Percentiles rank a stretch among this genome's conserved stretches.
Conservation (phyloP, 35 echinoderm and acorn worm genomes). For the Ptychodera flava region DNA sequence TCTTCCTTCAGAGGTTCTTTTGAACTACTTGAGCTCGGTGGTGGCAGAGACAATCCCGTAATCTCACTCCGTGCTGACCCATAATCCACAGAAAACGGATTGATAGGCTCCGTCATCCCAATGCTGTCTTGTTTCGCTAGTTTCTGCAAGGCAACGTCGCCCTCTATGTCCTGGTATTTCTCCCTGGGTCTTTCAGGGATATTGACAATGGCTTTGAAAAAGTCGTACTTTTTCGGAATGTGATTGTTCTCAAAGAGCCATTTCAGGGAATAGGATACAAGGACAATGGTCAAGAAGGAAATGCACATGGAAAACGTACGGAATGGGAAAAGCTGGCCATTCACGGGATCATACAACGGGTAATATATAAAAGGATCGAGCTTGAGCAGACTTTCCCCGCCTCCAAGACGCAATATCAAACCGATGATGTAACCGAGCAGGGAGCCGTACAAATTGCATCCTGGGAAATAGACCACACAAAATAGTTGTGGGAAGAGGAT, state of each 20-base stretch:
- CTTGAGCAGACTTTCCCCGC: conserved; percentile 50
- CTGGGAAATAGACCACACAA: conserved; percentile 83
- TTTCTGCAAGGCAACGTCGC: not conserved
- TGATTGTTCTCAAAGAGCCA: conserved; percentile 44
- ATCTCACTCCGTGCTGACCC: not conserved
- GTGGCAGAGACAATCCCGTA: not conserved
- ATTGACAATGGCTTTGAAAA: conserved; percentile 52
- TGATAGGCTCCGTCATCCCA: conserved; percentile 25
- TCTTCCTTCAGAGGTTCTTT: conserved; percentile 81
- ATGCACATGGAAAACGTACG: conserved; percentile 60
- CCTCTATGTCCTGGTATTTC: conserved; percentile 13
- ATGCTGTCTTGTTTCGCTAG: conserved; percentile 15
- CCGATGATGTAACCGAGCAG: conserved; percentile 68
- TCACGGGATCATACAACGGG: conserved; percentile 53
- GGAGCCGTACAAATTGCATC: conserved; percentile 91
- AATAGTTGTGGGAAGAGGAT: conserved; percentile 94
- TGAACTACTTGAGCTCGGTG: conserved; percentile 39
- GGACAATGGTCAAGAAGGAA: conserved; percentile 53
- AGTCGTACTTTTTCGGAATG: conserved; percentile 38
- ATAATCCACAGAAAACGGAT: not conserved
- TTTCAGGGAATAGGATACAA: conserved; percentile 39
- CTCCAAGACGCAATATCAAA: conserved; percentile 64
- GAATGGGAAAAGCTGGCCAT: conserved; percentile 82
- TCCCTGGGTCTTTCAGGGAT: conserved; percentile 12
- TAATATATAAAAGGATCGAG: conserved; percentile 72